Evolutionary conservation across 2,888 invertebrate genomes (phyloP).

Genomic region (Caenorhabditis zanzibari): DNA sequence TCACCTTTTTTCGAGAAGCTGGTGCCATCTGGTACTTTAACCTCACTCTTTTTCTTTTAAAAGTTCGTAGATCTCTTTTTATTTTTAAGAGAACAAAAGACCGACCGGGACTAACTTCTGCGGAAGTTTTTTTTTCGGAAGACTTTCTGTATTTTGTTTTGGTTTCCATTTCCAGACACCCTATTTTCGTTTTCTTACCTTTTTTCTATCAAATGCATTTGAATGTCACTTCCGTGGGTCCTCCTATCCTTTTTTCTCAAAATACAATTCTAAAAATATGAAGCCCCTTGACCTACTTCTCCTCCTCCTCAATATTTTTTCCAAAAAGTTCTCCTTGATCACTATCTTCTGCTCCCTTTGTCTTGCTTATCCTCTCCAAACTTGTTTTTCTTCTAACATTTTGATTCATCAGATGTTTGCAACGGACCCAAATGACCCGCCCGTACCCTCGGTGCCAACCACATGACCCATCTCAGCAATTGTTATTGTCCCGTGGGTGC

Average conservation of each 20-base stretch:
- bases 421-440: slow-evolving; percentile 50
- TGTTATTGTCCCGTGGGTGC: slow-evolving; percentile 36
- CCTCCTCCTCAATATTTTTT: neutral
- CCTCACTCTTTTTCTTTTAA: neutral
- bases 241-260: neutral
- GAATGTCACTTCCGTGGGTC: slow-evolving; percentile 8
- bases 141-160: neutral
- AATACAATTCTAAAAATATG: neutral
- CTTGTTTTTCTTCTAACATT: slow-evolving; percentile 23
- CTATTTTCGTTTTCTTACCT: neutral
- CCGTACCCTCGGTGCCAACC: slow-evolving; percentile 49
- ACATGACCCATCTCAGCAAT: slow-evolving; percentile 35
- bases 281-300: neutral
- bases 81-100: neutral
- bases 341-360: neutral
- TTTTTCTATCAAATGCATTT: slow-evolving; percentile 10
- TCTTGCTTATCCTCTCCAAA: neutral
- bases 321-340: slow-evolving; percentile 23
- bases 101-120: neutral
- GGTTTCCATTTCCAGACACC: slow-evolving; percentile 9
- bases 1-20: neutral
- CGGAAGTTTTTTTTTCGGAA: slow-evolving; percentile 8
- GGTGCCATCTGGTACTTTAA: neutral
- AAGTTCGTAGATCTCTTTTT: slow-evolving; percentile 21
- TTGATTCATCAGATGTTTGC: slow-evolving; percentile 47